These are phyloP conservation scores for Danaus chrysippus DNA, from an alignment of 2,888 invertebrate genomes.

Conservation along the genomic window DNA sequence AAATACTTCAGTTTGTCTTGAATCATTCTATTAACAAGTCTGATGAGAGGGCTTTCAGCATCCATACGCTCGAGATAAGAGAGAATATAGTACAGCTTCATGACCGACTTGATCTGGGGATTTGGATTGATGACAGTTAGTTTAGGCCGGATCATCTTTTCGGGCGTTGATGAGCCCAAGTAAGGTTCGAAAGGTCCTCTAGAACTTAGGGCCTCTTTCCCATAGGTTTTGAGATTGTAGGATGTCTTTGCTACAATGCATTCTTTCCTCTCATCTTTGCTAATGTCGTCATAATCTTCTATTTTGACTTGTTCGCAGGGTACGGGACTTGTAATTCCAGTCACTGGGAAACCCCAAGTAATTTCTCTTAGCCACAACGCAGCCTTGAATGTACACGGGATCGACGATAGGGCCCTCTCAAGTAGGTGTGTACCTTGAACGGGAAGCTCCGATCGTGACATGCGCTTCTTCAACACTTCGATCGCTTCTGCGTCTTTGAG, in stretches of 20 bases:
- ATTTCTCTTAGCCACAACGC: slow-evolving; percentile 2
- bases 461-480: neutral
- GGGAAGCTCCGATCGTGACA: neutral
- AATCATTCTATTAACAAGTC: neutral
- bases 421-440: neutral
- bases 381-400: neutral
- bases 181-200: slow-evolving; percentile 8
- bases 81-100: slow-evolving; percentile 16
- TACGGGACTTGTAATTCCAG: slow-evolving; percentile 10
- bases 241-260: neutral
- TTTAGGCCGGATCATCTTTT: slow-evolving; percentile 20
- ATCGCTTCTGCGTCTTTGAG: slow-evolving; percentile 9
- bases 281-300: neutral
- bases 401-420: neutral
- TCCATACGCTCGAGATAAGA: slow-evolving; percentile 5
- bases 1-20: slow-evolving; percentile 4
- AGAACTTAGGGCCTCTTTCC: neutral
- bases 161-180: slow-evolving; percentile 16
- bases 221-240: neutral
- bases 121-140: slow-evolving; percentile 14
- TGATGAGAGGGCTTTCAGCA: neutral
- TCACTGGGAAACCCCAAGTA: slow-evolving; percentile 8
- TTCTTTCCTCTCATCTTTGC: neutral
- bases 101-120: slow-evolving; percentile 14
- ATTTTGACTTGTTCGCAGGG: slow-evolving; percentile 10